Evolutionary conservation across 2,797 vertebrate genomes (phyloP).

Genomic region (Microtus obscurus): DNA sequence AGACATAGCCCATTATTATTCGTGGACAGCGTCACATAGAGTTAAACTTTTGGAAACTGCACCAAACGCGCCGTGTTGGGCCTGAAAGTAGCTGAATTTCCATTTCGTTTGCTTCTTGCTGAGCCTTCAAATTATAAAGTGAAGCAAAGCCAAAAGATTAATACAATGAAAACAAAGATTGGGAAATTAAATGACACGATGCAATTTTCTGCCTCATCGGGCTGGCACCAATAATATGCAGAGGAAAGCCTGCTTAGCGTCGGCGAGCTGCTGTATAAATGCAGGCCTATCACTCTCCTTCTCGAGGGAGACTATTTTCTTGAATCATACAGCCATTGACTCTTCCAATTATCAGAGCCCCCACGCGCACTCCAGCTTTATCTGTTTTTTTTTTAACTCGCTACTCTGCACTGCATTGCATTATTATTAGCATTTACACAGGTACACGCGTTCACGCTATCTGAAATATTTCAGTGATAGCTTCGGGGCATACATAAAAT

Average conservation of each 20-base stretch:
- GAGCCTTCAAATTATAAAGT: conserved; percentile 96
- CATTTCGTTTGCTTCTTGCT: conserved; percentile 94
- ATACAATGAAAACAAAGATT: conserved; percentile 97
- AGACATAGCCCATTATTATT: conserved; percentile 92
- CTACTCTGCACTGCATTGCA: conserved; percentile 73
- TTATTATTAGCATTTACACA: conserved; percentile 86
- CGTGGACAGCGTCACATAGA: conserved; percentile 90
- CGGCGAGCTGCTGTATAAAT: conserved; percentile 88
- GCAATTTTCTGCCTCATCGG: conserved; percentile 97
- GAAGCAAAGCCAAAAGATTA: conserved; percentile 96
- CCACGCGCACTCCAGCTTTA: conserved; percentile 81
- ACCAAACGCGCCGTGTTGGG: conserved; percentile 87
- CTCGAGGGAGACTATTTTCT: conserved; percentile 89
- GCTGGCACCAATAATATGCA: conserved; percentile 92
- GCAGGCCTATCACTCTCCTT: conserved; percentile 88
- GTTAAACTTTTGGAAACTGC: conserved; percentile 89
- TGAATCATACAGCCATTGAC: conserved; percentile 89
- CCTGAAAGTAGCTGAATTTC: conserved; percentile 91
- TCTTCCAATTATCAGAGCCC: conserved; percentile 89
- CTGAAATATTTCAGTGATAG: conserved; percentile 86
- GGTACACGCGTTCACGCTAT: conserved; percentile 87
- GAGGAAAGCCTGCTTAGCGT: conserved; percentile 88
- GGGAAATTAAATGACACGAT: conserved; percentile 96
- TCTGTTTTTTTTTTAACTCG: conserved; percentile 77
- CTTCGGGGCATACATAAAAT: conserved; percentile 81